These are phyloP conservation scores for Sebastes minor DNA, from an alignment of 2,797 vertebrate species.

Conservation along the genomic window DNA sequence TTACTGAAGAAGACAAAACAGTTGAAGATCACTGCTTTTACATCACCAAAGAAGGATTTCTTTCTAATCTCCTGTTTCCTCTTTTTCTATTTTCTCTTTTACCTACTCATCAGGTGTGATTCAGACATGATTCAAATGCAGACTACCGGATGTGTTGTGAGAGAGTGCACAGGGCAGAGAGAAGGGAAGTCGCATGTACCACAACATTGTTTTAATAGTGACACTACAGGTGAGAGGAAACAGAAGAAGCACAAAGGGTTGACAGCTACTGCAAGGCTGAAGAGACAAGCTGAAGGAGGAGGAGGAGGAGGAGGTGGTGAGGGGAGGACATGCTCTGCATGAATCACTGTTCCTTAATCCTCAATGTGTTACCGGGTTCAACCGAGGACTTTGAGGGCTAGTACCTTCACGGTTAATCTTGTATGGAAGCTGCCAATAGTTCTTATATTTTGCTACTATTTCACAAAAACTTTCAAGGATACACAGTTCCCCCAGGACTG, in stretches of 20 bases:
- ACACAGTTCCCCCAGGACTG: not conserved
- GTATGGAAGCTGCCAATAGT: not conserved
- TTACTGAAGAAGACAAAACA: not conserved
- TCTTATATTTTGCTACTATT: not conserved
- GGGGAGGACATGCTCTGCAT: not conserved
- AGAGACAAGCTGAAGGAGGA: not conserved
- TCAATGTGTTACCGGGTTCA: not conserved
- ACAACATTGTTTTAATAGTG: constrained; percentile 7
- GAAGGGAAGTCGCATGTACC: not conserved
- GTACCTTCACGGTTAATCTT: not conserved
- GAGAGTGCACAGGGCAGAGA: not conserved
- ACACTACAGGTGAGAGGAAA: constrained; percentile 25
- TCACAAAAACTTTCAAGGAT: not conserved
- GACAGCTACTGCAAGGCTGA: not conserved
- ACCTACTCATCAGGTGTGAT: not conserved
- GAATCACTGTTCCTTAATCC: constrained; percentile 9
- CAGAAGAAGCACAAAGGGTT: constrained; percentile 6
- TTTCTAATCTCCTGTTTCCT: not conserved
- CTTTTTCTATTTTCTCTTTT: not conserved
- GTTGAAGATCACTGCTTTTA: not conserved
- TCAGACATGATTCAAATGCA: constrained; percentile 17
- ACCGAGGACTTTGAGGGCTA: not conserved
- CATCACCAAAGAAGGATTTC: not conserved
- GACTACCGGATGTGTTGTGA: not conserved
- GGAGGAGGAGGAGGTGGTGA: not conserved